Base-by-base conservation (phyloP, 2,888 invertebrate species). In the Dioctria linearis region DNA sequence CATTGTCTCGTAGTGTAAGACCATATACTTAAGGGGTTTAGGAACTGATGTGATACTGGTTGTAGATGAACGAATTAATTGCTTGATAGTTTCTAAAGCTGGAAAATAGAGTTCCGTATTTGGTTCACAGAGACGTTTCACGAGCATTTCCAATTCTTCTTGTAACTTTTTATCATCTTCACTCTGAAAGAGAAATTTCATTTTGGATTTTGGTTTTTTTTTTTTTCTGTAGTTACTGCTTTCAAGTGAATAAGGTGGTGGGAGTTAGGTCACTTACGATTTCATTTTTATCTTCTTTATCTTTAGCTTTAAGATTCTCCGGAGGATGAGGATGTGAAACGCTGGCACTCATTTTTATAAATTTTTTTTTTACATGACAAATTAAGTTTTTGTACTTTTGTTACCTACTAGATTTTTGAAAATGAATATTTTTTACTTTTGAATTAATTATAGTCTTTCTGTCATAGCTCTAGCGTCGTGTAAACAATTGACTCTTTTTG, bases 1-100 rank as follows among this genome's bases (percentile, higher is more conserved):
- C 86, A 98, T 90, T 3, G 93, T 91, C 61, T 93, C 93, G 88
- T 96, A 98, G 87, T 97, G 96, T 69, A 93, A 93, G 75, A 95
- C 91, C 86, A 98, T 91, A 88, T 97, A 98, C 88, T 98, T 98
- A 79, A 98, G 88, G 0, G 98, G 98, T 88, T 98, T 98, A 0
- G 98, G 98, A 4, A 98, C 98, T 78, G 97, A 97, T 0, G 98
- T 98, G 97, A 98, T 98, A 0, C 97, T 98, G 3, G 97, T 97
- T 0, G 98, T 98, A 0, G 98, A 96, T 5, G 96, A 95, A 83
- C 95, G 91, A 83, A 98, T 98, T 82, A 95, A 92, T 83, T 93
- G 93, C 82, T 95, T 92, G 84, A 98, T 88, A 88, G 94, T 94
- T 87, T 97, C 95, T 84, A 98, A 89, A 0, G 97, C 94, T 73